A percentile compares a stretch with the other conserved stretches of the same genome.
These are phyloP conservation scores for Chrysodeixis includens DNA, from an alignment of 2,888 invertebrate genomes.

Conservation along the genomic window DNA sequence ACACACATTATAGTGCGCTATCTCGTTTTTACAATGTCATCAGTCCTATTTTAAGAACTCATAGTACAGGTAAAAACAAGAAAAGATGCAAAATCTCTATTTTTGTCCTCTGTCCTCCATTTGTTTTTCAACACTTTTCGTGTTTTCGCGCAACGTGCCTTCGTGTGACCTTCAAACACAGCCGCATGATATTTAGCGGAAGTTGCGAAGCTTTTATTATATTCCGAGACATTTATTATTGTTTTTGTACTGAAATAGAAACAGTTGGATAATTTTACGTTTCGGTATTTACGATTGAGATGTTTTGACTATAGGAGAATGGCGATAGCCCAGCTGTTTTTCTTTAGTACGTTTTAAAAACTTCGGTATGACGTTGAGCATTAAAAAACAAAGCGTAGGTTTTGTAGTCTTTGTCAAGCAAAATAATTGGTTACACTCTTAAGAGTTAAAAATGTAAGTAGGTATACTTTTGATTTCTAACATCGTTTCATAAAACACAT, in stretches of 20 bases:
- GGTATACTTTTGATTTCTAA: no score
- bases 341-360: no score
- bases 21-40: no score
- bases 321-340: no score
- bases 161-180: constrained; percentile 15
- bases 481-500: no score
- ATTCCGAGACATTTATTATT: constrained; percentile 16
- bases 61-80: not conserved
- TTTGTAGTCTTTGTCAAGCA: no score
- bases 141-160: constrained; percentile 12
- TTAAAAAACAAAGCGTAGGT: no score
- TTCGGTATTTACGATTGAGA: not conserved
- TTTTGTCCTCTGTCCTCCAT: constrained; percentile 19
- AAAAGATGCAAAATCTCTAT: constrained; percentile 7
- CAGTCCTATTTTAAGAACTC: not conserved
- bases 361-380: no score
- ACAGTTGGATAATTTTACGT: constrained; percentile 1
- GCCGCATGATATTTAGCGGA: constrained; percentile 24
- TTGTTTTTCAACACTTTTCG: constrained; percentile 33
- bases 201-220: constrained; percentile 2
- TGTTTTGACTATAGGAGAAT: not conserved
- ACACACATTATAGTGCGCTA: no score
- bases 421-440: no score
- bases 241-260: constrained; percentile 7
- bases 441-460: no score